Conservation (phyloP, 1,140 invertebrate genomes). For the Pogonomyrmex barbatus region DNA sequence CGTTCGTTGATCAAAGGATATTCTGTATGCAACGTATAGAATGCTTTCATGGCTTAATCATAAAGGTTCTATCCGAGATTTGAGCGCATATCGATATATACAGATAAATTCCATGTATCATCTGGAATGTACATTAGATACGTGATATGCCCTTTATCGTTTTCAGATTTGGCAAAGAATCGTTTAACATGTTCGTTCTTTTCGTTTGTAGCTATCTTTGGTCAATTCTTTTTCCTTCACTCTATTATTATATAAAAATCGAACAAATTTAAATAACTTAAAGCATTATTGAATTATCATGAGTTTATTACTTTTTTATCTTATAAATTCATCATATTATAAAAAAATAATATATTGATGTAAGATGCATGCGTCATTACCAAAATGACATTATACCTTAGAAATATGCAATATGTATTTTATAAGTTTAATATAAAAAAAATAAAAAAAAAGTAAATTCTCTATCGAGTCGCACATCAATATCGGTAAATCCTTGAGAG, state of each 20-base stretch:
- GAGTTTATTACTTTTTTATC: too few relatives aligned
- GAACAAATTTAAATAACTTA: neutral
- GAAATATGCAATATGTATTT: neutral
- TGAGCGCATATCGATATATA: neutral
- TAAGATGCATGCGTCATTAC: neutral
- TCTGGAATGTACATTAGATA: slow-evolving; percentile 27
- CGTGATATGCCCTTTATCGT: slow-evolving; percentile 31
- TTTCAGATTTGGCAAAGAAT: slow-evolving; percentile 13
- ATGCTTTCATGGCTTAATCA: slow-evolving; percentile 15
- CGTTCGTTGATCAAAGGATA: slow-evolving; percentile 48
- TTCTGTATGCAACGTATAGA: slow-evolving; percentile 42
- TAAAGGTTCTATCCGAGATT: slow-evolving; percentile 14
- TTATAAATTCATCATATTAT: neutral
- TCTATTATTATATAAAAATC: neutral
- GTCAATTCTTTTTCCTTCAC: neutral
- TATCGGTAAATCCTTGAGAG: neutral
- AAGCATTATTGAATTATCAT: neutral
- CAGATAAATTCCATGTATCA: slow-evolving; percentile 12
- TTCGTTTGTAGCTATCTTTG: neutral
- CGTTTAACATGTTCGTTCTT: neutral
- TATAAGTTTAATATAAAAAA: neutral
- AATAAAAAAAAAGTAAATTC: neutral
- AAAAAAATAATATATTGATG: neutral
- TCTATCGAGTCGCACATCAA: neutral
- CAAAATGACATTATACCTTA: neutral